Base-by-base conservation (phyloP, 2,888 invertebrate genomes). In the Brachyopa scutellaris region DNA sequence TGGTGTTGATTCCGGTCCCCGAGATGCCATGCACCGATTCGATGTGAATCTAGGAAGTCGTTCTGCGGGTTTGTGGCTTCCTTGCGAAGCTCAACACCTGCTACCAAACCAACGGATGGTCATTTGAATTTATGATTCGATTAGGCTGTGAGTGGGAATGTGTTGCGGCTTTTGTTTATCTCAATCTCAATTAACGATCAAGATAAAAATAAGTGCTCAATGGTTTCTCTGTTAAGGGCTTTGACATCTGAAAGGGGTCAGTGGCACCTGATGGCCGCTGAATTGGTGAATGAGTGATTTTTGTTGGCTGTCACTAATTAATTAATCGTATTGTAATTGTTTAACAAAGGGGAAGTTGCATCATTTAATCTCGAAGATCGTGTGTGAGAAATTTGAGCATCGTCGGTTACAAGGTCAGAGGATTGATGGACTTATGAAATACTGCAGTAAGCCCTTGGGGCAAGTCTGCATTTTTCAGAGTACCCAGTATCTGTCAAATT, bases 41-140 rank as follows among this genome's bases (percentile, higher is more conserved):
- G 47, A 72, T 66, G 33, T 45, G 47, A 47, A 79, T 73, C 73
- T 42, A 74, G 74, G 74, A 80, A 80, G 42, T 55, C 40, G 47
- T 21, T 29, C 13, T 73, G 33, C 66, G 33, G 59, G 61, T 45
- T 31, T 19, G 61, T 13, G 47, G 47, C 31, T 76, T 69, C 69
- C 69, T 45, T 40, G 36, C 40, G 11, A 17, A 5, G 17, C 6
- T 21, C 19, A 57, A 49, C 77, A 77, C 77, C 73, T 79, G 78
- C 36, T 70, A 47, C 55, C n/a, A 8, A 33, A 4, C 13, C 23
- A 26, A 47, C 61, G 33, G 51, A 76, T 70, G 47, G 47, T 11
- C 23, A 40, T 23, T 53, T 40, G 15, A 38, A 70, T 78, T 72
- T 57, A 51, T 38, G 40, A 64, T 72, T 66, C 47, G 45, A 59